Evolutionary conservation across 2,888 invertebrate genomes (phyloP).

Genomic region (Amphipoea oculea): DNA sequence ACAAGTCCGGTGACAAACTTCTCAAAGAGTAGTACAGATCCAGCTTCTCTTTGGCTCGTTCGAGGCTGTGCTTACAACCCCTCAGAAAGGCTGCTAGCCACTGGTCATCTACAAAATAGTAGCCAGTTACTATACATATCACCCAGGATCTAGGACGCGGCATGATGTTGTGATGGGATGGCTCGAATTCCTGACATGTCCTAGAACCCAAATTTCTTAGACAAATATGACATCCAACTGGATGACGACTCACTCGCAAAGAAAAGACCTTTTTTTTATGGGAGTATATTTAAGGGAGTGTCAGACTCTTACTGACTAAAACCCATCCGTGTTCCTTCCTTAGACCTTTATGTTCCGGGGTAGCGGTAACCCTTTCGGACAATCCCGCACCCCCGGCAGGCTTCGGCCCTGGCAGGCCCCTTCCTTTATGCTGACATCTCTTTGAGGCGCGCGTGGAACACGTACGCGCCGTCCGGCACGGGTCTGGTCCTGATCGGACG

Average conservation of each 20-base stretch:
- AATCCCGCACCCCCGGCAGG: no score
- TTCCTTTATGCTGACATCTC: no score
- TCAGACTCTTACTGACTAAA: no score
- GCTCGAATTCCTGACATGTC: not conserved
- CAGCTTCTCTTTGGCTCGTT: constrained; percentile 90
- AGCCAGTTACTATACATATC: not conserved
- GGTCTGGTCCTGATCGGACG: no score
- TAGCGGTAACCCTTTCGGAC: no score
- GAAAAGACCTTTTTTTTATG: not conserved
- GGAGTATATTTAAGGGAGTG: no score
- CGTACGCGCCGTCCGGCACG: no score
- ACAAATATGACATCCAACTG: not conserved
- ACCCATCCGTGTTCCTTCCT: no score
- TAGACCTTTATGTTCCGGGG: no score
- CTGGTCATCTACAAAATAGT: constrained; percentile 88
- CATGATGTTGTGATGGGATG: not conserved
- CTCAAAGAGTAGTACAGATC: constrained; percentile 90
- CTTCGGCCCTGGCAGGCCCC: no score
- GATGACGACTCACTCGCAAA: not conserved
- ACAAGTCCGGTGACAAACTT: constrained; percentile 88
- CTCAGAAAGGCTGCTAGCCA: constrained; percentile 91
- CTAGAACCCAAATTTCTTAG: not conserved
- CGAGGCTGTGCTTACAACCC: constrained; percentile 91
- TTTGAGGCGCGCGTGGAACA: no score
- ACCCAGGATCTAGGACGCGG: not conserved